Evolutionary conservation across 2,888 invertebrate species (phyloP), one percentile per base, ranked within the genome.

Genomic region (Elgonia sp.): DNA sequence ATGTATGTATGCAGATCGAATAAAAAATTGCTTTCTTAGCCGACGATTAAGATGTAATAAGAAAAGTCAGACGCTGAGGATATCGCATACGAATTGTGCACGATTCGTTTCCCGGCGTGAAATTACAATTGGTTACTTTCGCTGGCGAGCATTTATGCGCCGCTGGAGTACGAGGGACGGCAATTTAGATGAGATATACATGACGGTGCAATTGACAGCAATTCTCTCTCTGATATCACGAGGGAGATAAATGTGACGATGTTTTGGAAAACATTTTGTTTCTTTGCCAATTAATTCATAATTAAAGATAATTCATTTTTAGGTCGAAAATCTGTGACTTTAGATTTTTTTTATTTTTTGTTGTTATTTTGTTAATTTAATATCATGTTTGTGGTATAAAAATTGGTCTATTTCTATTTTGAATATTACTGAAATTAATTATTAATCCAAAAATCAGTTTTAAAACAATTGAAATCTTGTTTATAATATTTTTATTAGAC

Each of bases 41-140:
- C 42, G 20, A 42, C 63, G 63, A 40, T 79, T 84, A 77, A 77
- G 79, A 79, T 72, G 62, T 63, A 84, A 69, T 57, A 72, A 65
- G 65, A 72, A 79, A 79, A 72, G 53, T 69, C n/a, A 72, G 60
- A 70, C 70, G 55, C 57, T 42, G 72, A 37, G 16, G 65, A 29
- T 77, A 79, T 77, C 70, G 79, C 21, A 46, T 72, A 65, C 63
- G 57, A 69, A 72, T 80, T 73, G 63, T 73, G 65, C 79, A 85
- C 79, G 84, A 79, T 85, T 80, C 84, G 84, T 80, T 85, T 85
- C 79, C 79, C 63, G 20, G 75, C 75, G 75, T 85, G 62, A 85
- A 85, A 85, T 85, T 85, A 75, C 85, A 75, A 85, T 85, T 85
- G 85, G 84, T 85, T 80, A 85, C 85, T 85, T 85, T 85, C 85